phyloP scores from a whole-genome alignment of 2,888 invertebrate species.

The Acleris emargana region DNA sequence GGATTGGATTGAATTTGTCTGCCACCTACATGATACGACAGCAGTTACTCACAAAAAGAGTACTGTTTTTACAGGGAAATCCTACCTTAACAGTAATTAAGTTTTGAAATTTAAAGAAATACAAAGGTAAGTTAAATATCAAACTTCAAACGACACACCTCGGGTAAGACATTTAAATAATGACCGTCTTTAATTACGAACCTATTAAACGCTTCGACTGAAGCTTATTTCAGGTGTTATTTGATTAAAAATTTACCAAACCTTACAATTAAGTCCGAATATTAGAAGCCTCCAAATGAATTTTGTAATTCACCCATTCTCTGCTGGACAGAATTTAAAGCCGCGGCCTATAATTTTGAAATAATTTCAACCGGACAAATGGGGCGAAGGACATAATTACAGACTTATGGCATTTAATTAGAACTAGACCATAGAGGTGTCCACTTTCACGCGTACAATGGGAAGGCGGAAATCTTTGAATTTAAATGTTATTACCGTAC shows the following conservation, averaged over 20 bases:
- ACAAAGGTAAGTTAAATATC: conserved; percentile 27
- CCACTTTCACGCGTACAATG: conserved; percentile 72
- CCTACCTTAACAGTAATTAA: background rate
- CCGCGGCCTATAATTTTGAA: conserved; percentile 70
- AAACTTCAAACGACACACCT: conserved; percentile 44
- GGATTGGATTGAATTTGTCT: conserved; percentile 61
- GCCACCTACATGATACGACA: conserved; percentile 42
- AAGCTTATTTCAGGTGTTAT: conserved; percentile 82
- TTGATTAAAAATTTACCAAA: conserved; percentile 73
- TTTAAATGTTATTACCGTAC: conserved; percentile 56
- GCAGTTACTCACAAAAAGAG: background rate
- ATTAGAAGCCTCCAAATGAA: conserved; percentile 54
- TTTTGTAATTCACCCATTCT: conserved; percentile 59
- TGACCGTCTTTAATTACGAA: conserved; percentile 37
- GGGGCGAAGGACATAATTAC: conserved; percentile 79
- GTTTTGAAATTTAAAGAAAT: conserved; percentile 20
- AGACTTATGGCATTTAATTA: conserved; percentile 68
- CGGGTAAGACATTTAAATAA: conserved; percentile 47
- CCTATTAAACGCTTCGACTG: conserved; percentile 46
- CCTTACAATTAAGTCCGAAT: conserved; percentile 61
- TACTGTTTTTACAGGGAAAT: background rate
- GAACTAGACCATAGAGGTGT: conserved; percentile 74
- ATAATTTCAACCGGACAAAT: conserved; percentile 73
- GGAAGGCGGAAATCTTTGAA: conserved; percentile 52
- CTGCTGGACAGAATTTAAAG: conserved; percentile 67